Conservation (phyloP, 2,113 vertebrate species). For the Carassius carassius region DNA sequence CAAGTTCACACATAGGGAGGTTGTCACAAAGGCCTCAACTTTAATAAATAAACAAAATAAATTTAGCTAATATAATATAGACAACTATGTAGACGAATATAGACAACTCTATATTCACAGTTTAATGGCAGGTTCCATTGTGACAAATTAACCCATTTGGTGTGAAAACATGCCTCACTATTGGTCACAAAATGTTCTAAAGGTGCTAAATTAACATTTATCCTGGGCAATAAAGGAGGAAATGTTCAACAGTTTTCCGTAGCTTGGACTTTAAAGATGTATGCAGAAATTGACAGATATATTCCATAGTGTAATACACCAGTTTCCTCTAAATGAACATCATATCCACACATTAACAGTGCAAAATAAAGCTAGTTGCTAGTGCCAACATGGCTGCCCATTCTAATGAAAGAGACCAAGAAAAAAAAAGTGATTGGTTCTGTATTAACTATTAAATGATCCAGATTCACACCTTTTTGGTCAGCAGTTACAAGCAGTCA, state of each 20-base stretch:
- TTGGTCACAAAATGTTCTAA: not conserved
- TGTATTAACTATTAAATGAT: not conserved
- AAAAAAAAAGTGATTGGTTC: not conserved
- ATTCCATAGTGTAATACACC: not conserved
- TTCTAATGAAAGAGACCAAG: not conserved
- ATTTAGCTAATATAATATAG: too few relatives aligned
- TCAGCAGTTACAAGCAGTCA: conserved; percentile 10
- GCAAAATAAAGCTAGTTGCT: not conserved
- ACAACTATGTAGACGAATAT: too few relatives aligned
- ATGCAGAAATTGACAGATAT: not conserved
- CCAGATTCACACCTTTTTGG: not conserved
- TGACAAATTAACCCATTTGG: not conserved
- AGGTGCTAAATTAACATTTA: too few relatives aligned
- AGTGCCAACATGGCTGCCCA: too few relatives aligned
- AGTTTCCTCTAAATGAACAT: not conserved
- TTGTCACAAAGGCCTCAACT: not conserved
- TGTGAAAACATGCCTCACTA: not conserved
- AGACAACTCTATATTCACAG: not conserved
- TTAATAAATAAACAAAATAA: too few relatives aligned
- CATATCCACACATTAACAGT: not conserved
- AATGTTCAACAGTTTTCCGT: not conserved
- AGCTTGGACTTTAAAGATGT: not conserved
- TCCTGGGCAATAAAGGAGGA: not conserved
- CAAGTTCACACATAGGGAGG: not conserved
- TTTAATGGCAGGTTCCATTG: not conserved